Conservation (phyloP, 2,888 invertebrate genomes). For the Amphipoea lucens region DNA sequence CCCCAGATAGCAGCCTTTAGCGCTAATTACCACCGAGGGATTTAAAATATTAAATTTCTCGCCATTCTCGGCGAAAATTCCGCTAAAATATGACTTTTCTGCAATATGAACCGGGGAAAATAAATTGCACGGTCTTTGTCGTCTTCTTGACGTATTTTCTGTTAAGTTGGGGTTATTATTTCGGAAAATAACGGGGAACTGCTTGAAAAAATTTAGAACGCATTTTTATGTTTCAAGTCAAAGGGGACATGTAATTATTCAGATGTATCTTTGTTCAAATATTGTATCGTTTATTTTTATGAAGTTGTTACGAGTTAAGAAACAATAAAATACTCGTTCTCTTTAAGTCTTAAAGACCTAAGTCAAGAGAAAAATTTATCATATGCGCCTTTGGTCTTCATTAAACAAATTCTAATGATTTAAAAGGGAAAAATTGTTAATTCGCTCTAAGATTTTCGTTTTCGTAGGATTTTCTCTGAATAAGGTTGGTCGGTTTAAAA, state of each 20-base stretch:
- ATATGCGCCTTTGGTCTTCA: not conserved
- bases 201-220: not conserved
- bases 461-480: not conserved
- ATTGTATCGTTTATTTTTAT: not conserved
- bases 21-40: slow-evolving; percentile 81
- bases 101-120: slow-evolving; percentile 70
- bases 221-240: slow-evolving; percentile 12
- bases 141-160: slow-evolving; percentile 27
- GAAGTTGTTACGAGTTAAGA: not conserved
- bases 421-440: not conserved
- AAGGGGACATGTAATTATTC: not conserved
- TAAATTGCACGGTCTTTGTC: slow-evolving; percentile 60
- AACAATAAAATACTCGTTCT: not conserved
- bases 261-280: not conserved
- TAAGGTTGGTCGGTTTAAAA: not conserved
- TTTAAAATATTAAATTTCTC: slow-evolving; percentile 81
- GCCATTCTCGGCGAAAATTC: slow-evolving; percentile 72
- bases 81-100: slow-evolving; percentile 74
- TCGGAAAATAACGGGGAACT: not conserved
- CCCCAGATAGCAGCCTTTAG: slow-evolving; percentile 78
- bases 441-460: not conserved
- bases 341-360: not conserved
- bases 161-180: slow-evolving; percentile 20
- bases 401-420: not conserved
- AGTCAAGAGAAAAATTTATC: not conserved